Conservation (phyloP, 2,888 invertebrate species). For the Agriopis leucophaearia region DNA sequence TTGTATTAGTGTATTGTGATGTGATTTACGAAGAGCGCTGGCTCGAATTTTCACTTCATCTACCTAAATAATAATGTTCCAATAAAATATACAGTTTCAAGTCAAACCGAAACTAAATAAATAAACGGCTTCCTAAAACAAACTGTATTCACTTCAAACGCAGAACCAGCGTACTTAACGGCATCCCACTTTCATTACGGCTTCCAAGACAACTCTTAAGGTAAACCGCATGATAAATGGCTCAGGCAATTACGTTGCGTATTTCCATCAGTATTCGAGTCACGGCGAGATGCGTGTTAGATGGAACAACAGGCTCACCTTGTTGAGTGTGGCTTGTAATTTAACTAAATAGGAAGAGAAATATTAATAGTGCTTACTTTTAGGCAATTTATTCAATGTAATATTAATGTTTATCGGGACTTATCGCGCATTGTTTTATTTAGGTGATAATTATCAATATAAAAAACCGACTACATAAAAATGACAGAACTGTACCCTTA, state of each 20-base stretch:
- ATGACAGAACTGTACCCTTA: too few relatives aligned
- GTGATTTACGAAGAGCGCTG: too few relatives aligned
- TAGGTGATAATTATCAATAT: too few relatives aligned
- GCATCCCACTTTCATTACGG: slow-evolving; percentile 31
- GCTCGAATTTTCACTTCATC: too few relatives aligned
- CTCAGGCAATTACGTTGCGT: slow-evolving; percentile 41
- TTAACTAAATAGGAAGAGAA: slow-evolving; percentile 1
- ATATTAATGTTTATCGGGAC: too few relatives aligned
- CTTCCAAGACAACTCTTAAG: slow-evolving; percentile 26
- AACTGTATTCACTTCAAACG: slow-evolving; percentile 7
- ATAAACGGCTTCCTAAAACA: neutral
- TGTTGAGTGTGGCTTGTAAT: slow-evolving; percentile 4
- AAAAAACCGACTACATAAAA: too few relatives aligned
- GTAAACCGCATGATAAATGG: slow-evolving; percentile 45
- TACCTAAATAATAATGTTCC: too few relatives aligned
- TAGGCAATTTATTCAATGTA: too few relatives aligned
- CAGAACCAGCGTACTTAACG: slow-evolving; percentile 13
- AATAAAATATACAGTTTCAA: too few relatives aligned
- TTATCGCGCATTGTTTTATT: too few relatives aligned
- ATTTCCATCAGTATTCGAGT: slow-evolving; percentile 48
- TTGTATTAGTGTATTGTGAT: too few relatives aligned
- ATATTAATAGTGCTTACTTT: neutral
- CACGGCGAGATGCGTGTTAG: slow-evolving; percentile 39
- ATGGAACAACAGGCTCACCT: slow-evolving; percentile 47
- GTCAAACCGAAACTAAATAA: neutral